Evolutionary conservation across 2,113 vertebrate genomes (phyloP).

Genomic region (Oreochromis aureus): DNA sequence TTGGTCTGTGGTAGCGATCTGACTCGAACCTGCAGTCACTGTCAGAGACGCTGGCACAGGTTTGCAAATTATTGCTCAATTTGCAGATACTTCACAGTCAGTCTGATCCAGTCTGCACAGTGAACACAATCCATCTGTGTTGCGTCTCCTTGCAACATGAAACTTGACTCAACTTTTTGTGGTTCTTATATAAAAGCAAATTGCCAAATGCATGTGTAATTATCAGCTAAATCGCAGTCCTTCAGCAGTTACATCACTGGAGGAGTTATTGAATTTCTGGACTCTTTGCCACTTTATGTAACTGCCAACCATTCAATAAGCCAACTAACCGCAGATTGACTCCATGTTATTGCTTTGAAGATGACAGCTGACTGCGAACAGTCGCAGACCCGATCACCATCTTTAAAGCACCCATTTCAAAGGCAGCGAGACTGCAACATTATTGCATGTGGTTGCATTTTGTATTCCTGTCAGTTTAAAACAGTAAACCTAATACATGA

Average conservation of each 20-base stretch:
- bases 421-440: background rate
- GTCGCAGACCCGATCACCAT: background rate
- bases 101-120: background rate
- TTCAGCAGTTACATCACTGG: background rate
- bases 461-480: background rate
- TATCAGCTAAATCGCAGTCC: background rate
- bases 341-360: background rate
- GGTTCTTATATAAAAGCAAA: background rate
- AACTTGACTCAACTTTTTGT: background rate
- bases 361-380: background rate
- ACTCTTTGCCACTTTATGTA: background rate
- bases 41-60: accelerated
- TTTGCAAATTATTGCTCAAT: background rate
- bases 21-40: too few species aligned
- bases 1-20: too few species aligned
- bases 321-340: background rate
- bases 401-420: background rate
- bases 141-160: background rate
- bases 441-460: background rate
- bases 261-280: background rate
- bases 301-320: background rate
- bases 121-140: background rate
- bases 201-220: background rate
- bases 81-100: background rate
- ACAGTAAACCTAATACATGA: background rate